A percentile compares a stretch with the other conserved stretches of the same genome.
Conservation (phyloP, 35 echinoderm and acorn worm genomes). For the Lytechinus variegatus region DNA sequence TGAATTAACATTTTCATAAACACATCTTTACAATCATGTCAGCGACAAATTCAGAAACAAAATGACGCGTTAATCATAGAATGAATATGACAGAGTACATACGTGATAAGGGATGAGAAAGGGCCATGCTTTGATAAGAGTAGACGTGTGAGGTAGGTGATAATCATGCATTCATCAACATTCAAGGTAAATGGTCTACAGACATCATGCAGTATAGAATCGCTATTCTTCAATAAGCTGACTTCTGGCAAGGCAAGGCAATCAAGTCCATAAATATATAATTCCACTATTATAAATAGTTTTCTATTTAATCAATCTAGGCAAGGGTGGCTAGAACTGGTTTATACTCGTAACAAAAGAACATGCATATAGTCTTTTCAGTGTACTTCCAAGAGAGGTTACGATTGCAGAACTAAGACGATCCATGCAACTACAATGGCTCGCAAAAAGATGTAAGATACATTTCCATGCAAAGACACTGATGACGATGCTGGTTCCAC, state of each 20-base stretch:
- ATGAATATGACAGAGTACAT: background rate
- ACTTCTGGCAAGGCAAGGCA: background rate
- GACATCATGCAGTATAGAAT: background rate
- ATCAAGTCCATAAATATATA: background rate
- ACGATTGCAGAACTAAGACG: background rate
- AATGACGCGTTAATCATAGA: background rate
- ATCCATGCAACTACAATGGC: background rate
- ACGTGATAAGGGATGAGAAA: background rate
- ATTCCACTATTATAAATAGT: background rate
- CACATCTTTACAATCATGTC: no score
- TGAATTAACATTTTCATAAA: no score
- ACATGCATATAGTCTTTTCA: background rate
- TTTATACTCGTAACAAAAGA: background rate
- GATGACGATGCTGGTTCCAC: background rate
- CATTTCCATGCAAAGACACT: background rate
- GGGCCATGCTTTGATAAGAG: background rate
- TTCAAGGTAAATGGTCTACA: background rate
- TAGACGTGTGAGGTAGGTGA: background rate
- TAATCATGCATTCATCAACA: background rate
- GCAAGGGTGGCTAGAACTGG: background rate
- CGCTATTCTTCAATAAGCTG: background rate
- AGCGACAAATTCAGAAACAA: no score
- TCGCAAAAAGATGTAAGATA: background rate
- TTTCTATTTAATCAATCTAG: background rate
- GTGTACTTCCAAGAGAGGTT: background rate